Percentiles rank a stretch among this genome's conserved stretches.
phyloP scores from a whole-genome alignment of 2,888 invertebrate species.

The Cheiracanthium punctorium region DNA sequence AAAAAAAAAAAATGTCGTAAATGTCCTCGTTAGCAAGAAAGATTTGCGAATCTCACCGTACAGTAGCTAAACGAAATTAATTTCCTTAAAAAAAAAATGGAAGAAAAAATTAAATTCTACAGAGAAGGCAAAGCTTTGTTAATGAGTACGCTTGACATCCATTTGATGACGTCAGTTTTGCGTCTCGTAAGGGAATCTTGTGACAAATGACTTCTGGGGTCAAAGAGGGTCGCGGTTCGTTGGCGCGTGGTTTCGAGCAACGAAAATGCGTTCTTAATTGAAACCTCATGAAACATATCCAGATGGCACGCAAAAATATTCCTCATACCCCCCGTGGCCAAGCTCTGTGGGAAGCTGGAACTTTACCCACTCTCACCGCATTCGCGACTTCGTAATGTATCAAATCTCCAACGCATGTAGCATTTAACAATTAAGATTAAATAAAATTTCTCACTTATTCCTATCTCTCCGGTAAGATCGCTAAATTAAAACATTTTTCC shows the following conservation, averaged over 20 bases:
- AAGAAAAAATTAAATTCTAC: background rate
- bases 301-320: slow-evolving; percentile 44
- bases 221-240: slow-evolving; percentile 60
- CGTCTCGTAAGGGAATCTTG: slow-evolving; percentile 44
- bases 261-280: slow-evolving; percentile 64
- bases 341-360: slow-evolving; percentile 45
- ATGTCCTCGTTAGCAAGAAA: background rate
- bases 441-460: too few relatives aligned
- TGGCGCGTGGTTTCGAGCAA: slow-evolving; percentile 46
- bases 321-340: slow-evolving; percentile 29
- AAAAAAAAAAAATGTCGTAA: too few relatives aligned
- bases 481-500: too few relatives aligned
- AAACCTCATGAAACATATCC: slow-evolving; percentile 65
- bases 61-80: background rate
- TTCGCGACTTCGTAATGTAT: slow-evolving; percentile 6
- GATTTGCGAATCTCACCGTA: background rate
- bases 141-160: slow-evolving; percentile 3
- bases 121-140: background rate
- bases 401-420: background rate
- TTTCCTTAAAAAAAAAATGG: slow-evolving; percentile 1
- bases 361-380: slow-evolving; percentile 51
- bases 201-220: slow-evolving; percentile 55
- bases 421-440: too few relatives aligned
- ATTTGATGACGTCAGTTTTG: slow-evolving; percentile 19
- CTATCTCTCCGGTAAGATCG: too few relatives aligned